phyloP scores from a whole-genome alignment of 2,888 invertebrate species.

The Tupiocoris notatus region DNA sequence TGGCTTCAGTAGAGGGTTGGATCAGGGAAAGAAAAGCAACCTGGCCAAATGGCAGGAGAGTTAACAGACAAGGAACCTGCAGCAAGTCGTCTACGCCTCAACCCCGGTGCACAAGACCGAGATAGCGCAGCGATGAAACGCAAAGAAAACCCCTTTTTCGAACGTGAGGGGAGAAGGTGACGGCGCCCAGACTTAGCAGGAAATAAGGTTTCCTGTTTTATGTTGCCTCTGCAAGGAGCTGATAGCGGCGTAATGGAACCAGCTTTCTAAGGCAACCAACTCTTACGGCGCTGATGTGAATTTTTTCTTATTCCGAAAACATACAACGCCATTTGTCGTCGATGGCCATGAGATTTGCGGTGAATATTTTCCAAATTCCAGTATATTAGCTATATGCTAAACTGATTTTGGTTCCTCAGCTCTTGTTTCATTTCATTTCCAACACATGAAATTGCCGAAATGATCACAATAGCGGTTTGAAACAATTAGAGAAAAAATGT shows the following conservation, averaged over 20 bases:
- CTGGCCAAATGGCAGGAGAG: not conserved
- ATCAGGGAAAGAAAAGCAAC: not conserved
- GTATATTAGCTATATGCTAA: too few species aligned
- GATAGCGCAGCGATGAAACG: conserved; percentile 7
- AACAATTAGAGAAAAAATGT: too few species aligned
- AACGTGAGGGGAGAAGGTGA: not conserved
- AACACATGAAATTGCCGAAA: too few species aligned
- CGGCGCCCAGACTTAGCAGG: conserved; percentile 24
- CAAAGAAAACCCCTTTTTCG: not conserved
- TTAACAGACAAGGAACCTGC: not conserved
- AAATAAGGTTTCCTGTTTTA: conserved; percentile 35
- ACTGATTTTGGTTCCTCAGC: too few species aligned
- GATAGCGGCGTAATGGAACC: conserved; percentile 26
- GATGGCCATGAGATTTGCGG: not conserved
- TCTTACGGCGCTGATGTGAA: not conserved
- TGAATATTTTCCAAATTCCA: not conserved
- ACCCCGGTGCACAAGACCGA: not conserved
- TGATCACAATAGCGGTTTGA: too few species aligned
- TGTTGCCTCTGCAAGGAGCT: conserved; percentile 26
- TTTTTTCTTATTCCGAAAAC: not conserved
- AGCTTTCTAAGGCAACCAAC: not conserved
- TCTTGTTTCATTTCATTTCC: too few species aligned
- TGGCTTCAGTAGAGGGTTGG: not conserved
- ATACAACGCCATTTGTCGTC: too few species aligned
- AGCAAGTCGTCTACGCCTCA: not conserved